phyloP scores from a whole-genome alignment of 2,888 invertebrate species.

The Sepioteuthis lessoniana region DNA sequence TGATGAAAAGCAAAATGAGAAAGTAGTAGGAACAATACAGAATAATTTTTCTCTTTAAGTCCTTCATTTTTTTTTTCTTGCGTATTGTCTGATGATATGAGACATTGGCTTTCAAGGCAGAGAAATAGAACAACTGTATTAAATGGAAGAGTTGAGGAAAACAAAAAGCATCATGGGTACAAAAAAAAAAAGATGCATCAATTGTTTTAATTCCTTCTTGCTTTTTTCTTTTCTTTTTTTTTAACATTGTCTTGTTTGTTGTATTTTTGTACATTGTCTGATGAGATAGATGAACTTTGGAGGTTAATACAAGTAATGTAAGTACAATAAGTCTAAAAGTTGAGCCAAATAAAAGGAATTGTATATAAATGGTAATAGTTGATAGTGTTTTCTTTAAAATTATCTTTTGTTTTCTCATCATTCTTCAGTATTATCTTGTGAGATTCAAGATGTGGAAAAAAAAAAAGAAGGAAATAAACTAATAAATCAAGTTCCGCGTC shows the following conservation, averaged over 20 bases:
- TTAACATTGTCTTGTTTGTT: not conserved
- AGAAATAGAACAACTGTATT: not conserved
- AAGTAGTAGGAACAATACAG: not conserved
- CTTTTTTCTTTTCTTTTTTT: not conserved
- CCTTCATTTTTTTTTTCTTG: not conserved
- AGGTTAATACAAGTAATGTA: not conserved
- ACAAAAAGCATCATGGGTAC: not conserved
- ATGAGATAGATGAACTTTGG: not conserved
- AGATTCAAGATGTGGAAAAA: too few species aligned
- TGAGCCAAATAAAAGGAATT: not conserved
- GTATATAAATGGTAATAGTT: not conserved
- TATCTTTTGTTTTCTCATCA: not conserved
- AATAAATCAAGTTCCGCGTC: too few species aligned
- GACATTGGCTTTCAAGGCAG: not conserved
- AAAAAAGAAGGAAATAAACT: too few species aligned
- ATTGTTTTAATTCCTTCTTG: not conserved
- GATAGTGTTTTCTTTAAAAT: not conserved
- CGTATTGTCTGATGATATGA: not conserved
- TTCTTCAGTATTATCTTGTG: not conserved
- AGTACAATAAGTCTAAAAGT: not conserved
- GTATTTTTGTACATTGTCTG: not conserved
- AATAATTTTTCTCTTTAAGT: not conserved
- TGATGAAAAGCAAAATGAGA: not conserved
- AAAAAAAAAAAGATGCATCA: not conserved
- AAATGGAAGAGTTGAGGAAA: not conserved